Percentiles rank a stretch among this genome's conserved stretches.
phyloP scores from a whole-genome alignment of 2,113 vertebrate species.

The Cromileptes altivelis region DNA sequence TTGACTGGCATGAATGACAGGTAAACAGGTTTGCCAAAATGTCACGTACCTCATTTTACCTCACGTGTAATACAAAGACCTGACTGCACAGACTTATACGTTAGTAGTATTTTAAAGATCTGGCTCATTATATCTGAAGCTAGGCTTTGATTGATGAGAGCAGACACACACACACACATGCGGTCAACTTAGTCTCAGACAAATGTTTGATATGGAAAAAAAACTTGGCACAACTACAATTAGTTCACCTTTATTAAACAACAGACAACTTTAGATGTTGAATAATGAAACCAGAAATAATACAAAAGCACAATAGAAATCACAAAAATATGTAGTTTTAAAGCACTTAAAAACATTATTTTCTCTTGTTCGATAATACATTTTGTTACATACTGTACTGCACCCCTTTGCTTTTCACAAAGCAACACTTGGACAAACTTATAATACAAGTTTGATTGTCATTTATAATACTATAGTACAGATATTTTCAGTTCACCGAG shows the following conservation, averaged over 20 bases:
- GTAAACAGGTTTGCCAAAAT: too few relatives aligned
- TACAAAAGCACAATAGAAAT: constrained; percentile 71
- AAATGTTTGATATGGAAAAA: not conserved
- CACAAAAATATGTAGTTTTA: constrained; percentile 67
- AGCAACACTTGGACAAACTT: constrained; percentile 40
- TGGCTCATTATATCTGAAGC: not conserved
- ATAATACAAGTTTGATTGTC: constrained; percentile 68
- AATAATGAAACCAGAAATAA: constrained; percentile 54
- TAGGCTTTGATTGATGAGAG: not conserved
- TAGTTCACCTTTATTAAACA: constrained; percentile 71
- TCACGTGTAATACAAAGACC: not conserved
- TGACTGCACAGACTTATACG: not conserved
- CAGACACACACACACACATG: too few relatives aligned
- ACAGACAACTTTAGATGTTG: constrained; percentile 47
- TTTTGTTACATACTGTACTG: constrained; percentile 19
- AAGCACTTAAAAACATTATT: constrained; percentile 47
- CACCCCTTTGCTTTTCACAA: constrained; percentile 19
- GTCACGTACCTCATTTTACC: too few relatives aligned
- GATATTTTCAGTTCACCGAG: constrained; percentile 26
- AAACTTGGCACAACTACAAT: constrained; percentile 20
- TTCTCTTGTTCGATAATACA: constrained; percentile 22
- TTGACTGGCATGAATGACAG: too few relatives aligned
- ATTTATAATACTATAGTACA: constrained; percentile 32
- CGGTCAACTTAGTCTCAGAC: not conserved
- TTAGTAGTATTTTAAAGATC: not conserved